Conservation (phyloP, 2,113 vertebrate species). For the Antechinus stuartii region DNA sequence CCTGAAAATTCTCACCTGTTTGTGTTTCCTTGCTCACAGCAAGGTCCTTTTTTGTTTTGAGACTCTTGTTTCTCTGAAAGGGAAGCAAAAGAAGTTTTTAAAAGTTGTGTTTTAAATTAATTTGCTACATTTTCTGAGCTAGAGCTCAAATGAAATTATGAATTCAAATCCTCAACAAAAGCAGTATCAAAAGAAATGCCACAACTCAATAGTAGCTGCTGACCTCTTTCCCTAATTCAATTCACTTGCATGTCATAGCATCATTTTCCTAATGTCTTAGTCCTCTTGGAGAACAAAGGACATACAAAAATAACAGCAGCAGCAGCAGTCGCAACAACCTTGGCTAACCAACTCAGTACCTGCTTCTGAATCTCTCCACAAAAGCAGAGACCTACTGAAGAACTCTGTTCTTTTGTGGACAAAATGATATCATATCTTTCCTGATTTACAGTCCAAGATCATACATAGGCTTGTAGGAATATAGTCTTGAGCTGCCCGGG, state of each 20-base stretch:
- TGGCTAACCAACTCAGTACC: background rate
- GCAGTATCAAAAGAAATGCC: background rate
- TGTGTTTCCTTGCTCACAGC: background rate
- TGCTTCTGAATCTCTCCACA: background rate
- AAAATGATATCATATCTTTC: background rate
- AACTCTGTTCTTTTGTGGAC: background rate
- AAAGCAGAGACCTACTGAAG: background rate
- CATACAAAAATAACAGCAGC: too few relatives aligned
- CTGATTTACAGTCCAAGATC: background rate
- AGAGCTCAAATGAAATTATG: background rate
- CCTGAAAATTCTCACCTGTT: conserved; percentile 63
- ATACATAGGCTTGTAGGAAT: background rate
- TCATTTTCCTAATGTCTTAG: too few relatives aligned
- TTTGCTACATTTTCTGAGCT: background rate
- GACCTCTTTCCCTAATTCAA: background rate
- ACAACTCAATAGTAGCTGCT: background rate
- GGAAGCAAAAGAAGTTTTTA: background rate
- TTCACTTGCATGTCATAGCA: too few relatives aligned
- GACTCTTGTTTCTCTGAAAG: conserved; percentile 48
- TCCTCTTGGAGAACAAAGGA: too few relatives aligned
- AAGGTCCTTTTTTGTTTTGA: conserved; percentile 48
- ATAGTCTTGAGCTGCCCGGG: background rate
- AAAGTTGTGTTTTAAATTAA: background rate
- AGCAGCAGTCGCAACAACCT: background rate
- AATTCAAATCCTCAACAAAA: background rate